Evolutionary conservation across 2,888 invertebrate species (phyloP).

Genomic region (Agapostemon virescens): DNA sequence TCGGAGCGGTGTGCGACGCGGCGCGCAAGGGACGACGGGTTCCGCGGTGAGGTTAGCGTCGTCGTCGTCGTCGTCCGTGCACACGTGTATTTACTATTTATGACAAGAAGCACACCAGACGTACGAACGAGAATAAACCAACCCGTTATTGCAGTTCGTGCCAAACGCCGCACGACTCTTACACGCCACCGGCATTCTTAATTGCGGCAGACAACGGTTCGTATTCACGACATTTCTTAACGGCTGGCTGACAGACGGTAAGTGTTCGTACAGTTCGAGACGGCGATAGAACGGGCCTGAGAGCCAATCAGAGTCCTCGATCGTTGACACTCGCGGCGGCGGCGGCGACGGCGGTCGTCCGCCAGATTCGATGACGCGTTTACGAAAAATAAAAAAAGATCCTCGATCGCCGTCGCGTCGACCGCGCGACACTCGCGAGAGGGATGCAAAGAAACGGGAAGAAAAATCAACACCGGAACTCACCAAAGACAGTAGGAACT

Average conservation of each 20-base stretch:
- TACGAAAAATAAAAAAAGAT: background rate
- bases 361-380: slow-evolving; percentile 4
- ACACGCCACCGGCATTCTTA: slow-evolving; percentile 60
- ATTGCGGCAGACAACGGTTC: slow-evolving; percentile 54
- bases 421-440: background rate
- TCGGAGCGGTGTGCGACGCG: slow-evolving; percentile 1
- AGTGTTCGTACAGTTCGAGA: slow-evolving; percentile 25
- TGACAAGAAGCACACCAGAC: slow-evolving; percentile 47
- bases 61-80: slow-evolving; percentile 33
- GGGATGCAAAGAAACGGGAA: too few relatives aligned
- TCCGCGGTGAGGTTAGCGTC: background rate
- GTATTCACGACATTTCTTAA: slow-evolving; percentile 40
- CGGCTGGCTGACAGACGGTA: slow-evolving; percentile 21
- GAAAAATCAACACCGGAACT: slow-evolving; percentile 43
- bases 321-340: background rate
- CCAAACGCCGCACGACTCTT: slow-evolving; percentile 52
- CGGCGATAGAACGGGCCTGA: slow-evolving; percentile 20
- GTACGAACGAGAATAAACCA: slow-evolving; percentile 58
- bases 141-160: slow-evolving; percentile 56
- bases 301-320: background rate
- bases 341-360: background rate
- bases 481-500: slow-evolving; percentile 49
- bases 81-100: slow-evolving; percentile 65
- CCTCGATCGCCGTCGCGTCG: background rate
- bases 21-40: slow-evolving; percentile 4